phyloP scores from a whole-genome alignment of 2,888 invertebrate genomes.

The Eudemis profundana region DNA sequence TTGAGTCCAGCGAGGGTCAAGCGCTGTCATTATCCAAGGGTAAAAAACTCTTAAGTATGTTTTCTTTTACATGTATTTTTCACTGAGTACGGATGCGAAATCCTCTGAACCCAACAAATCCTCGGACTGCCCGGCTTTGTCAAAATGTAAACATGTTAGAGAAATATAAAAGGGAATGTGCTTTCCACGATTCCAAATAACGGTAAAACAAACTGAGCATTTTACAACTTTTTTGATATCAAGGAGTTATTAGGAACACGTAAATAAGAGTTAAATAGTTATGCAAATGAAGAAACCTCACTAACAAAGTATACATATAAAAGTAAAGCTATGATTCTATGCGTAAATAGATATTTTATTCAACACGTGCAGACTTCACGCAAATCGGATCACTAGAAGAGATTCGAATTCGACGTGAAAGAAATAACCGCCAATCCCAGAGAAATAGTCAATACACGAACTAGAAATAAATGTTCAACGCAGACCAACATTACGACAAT shows the following conservation, averaged over 20 bases:
- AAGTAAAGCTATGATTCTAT: too few species aligned
- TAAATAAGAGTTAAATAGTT: too few species aligned
- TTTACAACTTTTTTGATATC: background rate
- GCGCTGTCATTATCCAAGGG: slow-evolving; percentile 66
- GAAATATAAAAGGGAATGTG: slow-evolving; percentile 52
- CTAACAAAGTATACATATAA: too few species aligned
- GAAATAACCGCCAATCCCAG: background rate
- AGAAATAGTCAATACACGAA: background rate
- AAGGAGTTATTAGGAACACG: background rate
- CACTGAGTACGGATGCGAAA: slow-evolving; percentile 57
- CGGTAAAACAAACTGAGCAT: slow-evolving; percentile 5
- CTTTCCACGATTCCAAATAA: slow-evolving; percentile 38
- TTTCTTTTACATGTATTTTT: slow-evolving; percentile 63
- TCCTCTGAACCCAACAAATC: slow-evolving; percentile 64
- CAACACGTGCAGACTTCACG: background rate
- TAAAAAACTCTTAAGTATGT: slow-evolving; percentile 59
- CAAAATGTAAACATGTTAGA: slow-evolving; percentile 54
- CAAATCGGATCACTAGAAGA: background rate
- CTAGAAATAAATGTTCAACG: background rate
- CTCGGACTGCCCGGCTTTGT: slow-evolving; percentile 55
- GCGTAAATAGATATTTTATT: background rate
- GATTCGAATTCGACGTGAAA: background rate
- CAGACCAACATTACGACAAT: slow-evolving; percentile 54
- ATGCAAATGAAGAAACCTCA: too few species aligned
- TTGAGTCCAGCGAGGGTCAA: slow-evolving; percentile 60